These are phyloP conservation scores for Petrocephalus zakoni DNA, from an alignment of 2,113 vertebrate species.

Conservation along the genomic window DNA sequence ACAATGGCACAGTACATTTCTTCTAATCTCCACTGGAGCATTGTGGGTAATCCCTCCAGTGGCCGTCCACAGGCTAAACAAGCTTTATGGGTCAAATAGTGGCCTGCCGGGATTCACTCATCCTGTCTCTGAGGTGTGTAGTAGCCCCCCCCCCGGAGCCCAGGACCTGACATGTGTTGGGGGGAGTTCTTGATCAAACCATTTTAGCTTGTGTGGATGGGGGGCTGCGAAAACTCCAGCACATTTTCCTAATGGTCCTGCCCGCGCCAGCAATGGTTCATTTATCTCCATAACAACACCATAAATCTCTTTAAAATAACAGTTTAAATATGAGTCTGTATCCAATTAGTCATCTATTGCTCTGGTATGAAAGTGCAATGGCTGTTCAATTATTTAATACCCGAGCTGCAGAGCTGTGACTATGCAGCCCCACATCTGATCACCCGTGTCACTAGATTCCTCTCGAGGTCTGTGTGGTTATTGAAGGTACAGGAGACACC, in stretches of 20 bases:
- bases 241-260: not conserved
- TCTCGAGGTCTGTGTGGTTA: not conserved
- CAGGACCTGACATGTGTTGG: not conserved
- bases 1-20: not conserved
- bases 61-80: not conserved
- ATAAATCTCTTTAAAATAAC: slow-evolving; percentile 15
- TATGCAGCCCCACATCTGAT: not conserved
- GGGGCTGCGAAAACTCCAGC: not conserved
- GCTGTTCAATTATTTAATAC: slow-evolving; percentile 10
- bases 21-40: not conserved
- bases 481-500: not conserved
- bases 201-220: not conserved
- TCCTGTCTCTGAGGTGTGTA: not conserved
- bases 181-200: not conserved
- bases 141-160: not conserved
- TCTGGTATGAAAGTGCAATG: not conserved
- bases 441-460: not conserved
- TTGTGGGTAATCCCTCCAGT: not conserved
- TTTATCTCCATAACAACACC: not conserved
- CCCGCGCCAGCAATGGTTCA: not conserved
- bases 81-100: not conserved
- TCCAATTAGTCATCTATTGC: not conserved
- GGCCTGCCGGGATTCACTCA: not conserved
- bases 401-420: not conserved
- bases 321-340: slow-evolving; percentile 14